Percentiles rank a stretch among this genome's conserved stretches.
phyloP scores from a whole-genome alignment of 2,113 vertebrate species.

The Spermophilus dauricus region DNA sequence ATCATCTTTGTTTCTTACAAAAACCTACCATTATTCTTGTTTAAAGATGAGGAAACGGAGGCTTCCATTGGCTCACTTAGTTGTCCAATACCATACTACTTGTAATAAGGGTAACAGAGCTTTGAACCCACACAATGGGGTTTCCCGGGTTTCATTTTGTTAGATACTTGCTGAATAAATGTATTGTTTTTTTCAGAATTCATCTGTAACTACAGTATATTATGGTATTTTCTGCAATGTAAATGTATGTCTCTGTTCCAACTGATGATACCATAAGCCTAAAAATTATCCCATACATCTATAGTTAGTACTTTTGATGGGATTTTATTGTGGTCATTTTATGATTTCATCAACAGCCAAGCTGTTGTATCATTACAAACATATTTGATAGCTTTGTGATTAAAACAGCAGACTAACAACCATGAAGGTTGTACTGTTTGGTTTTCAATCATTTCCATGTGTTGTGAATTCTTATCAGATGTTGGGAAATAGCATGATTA shows the following conservation, averaged over 20 bases:
- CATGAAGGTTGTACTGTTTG: conserved; percentile 85
- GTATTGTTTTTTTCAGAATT: conserved; percentile 42
- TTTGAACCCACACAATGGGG: background rate
- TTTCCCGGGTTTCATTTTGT: conserved; percentile 54
- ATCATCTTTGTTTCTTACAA: conserved; percentile 10
- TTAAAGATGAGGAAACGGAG: background rate
- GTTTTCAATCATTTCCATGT: conserved; percentile 88
- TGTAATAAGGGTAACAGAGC: background rate
- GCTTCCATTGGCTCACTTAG: background rate
- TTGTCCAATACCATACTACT: background rate
- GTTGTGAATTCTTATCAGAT: conserved; percentile 90
- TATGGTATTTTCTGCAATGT: background rate
- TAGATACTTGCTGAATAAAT: conserved; percentile 8
- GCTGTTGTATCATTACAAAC: conserved; percentile 87
- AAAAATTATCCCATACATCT: conserved; percentile 18
- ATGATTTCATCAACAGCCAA: conserved; percentile 85
- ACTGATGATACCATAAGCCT: background rate
- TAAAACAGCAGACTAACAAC: conserved; percentile 85
- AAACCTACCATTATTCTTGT: background rate
- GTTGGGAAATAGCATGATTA: conserved; percentile 82
- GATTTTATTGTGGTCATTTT: conserved; percentile 79
- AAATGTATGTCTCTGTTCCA: background rate
- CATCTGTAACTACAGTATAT: background rate
- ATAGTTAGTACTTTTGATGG: conserved; percentile 75
- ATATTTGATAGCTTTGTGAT: conserved; percentile 86